phyloP scores from a whole-genome alignment of 1,140 invertebrate genomes.

The Calycopis cecrops region DNA sequence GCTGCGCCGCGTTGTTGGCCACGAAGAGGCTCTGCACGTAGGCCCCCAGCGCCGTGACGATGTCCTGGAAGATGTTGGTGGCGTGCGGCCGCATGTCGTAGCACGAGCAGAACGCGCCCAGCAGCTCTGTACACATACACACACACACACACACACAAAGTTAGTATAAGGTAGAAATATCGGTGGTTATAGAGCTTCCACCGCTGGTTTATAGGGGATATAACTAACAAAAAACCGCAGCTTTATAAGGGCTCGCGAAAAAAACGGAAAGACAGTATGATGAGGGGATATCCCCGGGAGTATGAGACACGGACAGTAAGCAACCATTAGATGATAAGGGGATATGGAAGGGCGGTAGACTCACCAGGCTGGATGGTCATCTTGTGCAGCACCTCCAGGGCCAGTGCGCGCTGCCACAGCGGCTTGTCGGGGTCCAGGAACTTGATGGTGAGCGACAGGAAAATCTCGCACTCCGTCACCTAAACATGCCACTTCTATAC shows the following conservation, averaged over 20 bases:
- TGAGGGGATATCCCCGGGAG: no score
- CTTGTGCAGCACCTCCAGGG: constrained; percentile 96
- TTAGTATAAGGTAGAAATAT: no score
- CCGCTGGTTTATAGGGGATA: no score
- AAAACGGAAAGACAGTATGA: no score
- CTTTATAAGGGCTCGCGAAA: no score
- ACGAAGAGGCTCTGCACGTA: constrained; percentile 97
- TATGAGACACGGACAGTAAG: no score
- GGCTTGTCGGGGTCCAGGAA: constrained; percentile 98
- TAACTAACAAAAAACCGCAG: no score
- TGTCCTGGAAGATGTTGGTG: constrained; percentile 95
- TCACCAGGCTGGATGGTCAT: constrained; percentile 88
- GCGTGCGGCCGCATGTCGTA: constrained; percentile 96
- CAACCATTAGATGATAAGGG: no score
- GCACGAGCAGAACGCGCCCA: constrained; percentile 94
- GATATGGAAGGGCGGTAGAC: no score
- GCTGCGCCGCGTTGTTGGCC: constrained; percentile 61
- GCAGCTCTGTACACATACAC: constrained; percentile 74
- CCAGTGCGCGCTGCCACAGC: constrained; percentile 95
- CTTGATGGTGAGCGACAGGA: constrained; percentile 96
- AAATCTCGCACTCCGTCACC: constrained; percentile 99
- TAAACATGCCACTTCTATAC: constrained; percentile 44
- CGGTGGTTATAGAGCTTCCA: no score
- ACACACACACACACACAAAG: no score
- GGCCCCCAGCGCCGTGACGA: constrained; percentile 94